Percentiles rank a stretch among this genome's conserved stretches.
Conservation (phyloP, 2,888 invertebrate species). For the Aphidoletes aphidimyza region DNA sequence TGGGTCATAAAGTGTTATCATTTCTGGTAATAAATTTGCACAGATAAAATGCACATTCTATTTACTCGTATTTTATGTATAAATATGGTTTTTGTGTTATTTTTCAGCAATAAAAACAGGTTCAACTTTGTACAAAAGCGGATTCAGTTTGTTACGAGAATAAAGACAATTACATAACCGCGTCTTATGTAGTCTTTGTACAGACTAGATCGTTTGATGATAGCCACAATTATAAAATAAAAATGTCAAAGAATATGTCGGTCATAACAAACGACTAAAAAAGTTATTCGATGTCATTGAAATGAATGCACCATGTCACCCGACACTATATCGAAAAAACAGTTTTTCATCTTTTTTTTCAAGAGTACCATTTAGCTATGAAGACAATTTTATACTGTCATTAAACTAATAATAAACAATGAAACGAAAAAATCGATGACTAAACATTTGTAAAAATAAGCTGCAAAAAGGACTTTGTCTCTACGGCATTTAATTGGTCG, state of each 20-base stretch:
- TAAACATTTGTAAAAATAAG: neutral
- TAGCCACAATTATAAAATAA: conserved; percentile 21
- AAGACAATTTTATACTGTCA: neutral
- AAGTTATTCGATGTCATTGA: neutral
- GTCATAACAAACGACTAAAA: conserved; percentile 11
- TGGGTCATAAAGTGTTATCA: neutral
- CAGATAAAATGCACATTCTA: no score
- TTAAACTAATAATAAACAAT: conserved; percentile 8
- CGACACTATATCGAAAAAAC: neutral
- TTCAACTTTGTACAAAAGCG: no score
- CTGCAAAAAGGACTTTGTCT: conserved; percentile 1
- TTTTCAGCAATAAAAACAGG: no score
- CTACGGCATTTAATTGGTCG: conserved; percentile 27
- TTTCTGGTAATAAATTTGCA: no score
- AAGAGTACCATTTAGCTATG: no score
- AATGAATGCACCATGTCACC: neutral
- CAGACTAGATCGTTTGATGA: conserved; percentile 13
- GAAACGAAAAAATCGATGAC: neutral
- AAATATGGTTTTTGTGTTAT: no score
- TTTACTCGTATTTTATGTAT: no score
- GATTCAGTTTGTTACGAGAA: neutral
- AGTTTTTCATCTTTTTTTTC: neutral
- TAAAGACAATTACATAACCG: neutral
- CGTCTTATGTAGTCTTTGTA: neutral
- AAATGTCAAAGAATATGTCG: neutral